These are phyloP conservation scores for Mercenaria mercenaria DNA, from an alignment of 1,140 invertebrate genomes.

Conservation along the genomic window DNA sequence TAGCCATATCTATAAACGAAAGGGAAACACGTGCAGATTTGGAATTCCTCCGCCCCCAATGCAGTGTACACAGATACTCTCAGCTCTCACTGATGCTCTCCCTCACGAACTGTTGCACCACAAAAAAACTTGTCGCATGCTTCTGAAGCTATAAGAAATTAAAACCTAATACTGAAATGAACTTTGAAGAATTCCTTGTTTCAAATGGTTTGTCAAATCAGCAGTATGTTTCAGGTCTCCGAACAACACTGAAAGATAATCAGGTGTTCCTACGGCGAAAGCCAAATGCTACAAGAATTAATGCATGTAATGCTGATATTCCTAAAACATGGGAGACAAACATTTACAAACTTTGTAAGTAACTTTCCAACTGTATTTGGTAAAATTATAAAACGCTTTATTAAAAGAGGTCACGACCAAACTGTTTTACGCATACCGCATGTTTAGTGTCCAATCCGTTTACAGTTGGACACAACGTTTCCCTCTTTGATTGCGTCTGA, in stretches of 20 bases:
- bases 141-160: background rate
- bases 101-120: background rate
- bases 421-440: too few species aligned
- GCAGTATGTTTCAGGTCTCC: conserved; percentile 23
- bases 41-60: conserved; percentile 47
- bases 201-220: conserved; percentile 21
- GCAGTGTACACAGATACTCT: background rate
- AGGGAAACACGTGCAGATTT: conserved; percentile 44
- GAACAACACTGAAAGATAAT: conserved; percentile 38
- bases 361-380: too few species aligned
- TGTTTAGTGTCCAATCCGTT: too few species aligned
- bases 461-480: too few species aligned
- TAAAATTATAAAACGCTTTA: too few species aligned
- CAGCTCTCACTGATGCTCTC: background rate
- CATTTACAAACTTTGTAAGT: too few species aligned
- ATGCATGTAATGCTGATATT: conserved; percentile 34
- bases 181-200: conserved; percentile 38
- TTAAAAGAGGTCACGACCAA: too few species aligned
- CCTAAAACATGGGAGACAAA: conserved; percentile 51
- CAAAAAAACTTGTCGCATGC: background rate
- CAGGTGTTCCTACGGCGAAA: conserved; percentile 28
- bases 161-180: background rate
- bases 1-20: background rate
- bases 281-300: conserved; percentile 41
- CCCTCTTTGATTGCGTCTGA: too few species aligned